A percentile compares a stretch with the other conserved stretches of the same genome.
Evolutionary conservation across 2,113 vertebrate species (phyloP).

Genomic region (Oxyruncus cristatus): DNA sequence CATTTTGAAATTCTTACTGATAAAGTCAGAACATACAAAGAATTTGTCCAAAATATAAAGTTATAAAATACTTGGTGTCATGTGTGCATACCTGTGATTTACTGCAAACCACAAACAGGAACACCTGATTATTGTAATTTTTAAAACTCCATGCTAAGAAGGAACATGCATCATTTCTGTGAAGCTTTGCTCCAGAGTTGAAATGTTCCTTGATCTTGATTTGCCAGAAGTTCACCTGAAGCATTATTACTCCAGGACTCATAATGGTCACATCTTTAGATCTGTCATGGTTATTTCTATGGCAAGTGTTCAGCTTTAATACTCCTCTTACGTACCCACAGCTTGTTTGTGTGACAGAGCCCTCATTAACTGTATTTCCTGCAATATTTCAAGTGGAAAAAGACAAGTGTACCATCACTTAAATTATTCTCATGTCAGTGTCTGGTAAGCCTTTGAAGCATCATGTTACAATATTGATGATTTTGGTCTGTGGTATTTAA

Average conservation of each 20-base stretch:
- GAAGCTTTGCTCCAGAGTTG: background rate
- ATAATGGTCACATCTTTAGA: accelerated
- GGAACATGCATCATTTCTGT: background rate
- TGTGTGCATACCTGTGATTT: background rate
- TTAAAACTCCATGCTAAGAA: background rate
- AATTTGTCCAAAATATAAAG: background rate
- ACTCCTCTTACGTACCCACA: accelerated
- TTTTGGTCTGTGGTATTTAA: background rate
- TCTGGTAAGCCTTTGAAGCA: background rate
- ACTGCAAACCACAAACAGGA: background rate
- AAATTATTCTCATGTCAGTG: background rate
- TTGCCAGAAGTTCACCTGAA: background rate
- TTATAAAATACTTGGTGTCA: background rate
- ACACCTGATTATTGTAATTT: background rate
- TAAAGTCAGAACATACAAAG: background rate
- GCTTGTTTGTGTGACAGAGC: background rate
- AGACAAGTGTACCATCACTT: background rate
- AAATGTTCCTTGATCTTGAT: background rate
- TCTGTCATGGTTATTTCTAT: background rate
- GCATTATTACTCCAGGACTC: background rate
- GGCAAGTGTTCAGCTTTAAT: background rate
- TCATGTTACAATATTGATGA: background rate
- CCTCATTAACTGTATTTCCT: background rate
- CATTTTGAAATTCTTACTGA: background rate
- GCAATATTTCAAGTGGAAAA: background rate